These are phyloP conservation scores for Opisthocomus hoazin DNA, from an alignment of 2,113 vertebrate species.

Conservation along the genomic window DNA sequence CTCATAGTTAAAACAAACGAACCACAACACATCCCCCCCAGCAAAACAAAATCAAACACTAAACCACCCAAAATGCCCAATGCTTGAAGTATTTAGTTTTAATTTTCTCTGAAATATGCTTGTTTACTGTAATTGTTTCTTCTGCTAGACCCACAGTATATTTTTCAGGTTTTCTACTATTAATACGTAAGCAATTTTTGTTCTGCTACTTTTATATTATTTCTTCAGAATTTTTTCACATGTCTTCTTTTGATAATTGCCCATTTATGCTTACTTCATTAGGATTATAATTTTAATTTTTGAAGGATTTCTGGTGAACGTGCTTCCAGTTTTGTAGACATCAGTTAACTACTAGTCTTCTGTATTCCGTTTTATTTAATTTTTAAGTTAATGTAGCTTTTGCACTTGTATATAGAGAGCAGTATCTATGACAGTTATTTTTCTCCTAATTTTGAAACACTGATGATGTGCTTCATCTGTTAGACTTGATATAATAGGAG, in stretches of 20 bases:
- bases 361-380: neutral
- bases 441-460: neutral
- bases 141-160: neutral
- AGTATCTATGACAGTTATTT: neutral
- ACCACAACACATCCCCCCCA: neutral
- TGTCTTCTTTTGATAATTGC: neutral
- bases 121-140: neutral
- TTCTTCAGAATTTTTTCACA: neutral
- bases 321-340: neutral
- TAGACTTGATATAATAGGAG: neutral
- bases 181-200: neutral
- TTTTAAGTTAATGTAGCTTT: neutral
- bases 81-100: neutral
- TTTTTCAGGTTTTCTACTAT: neutral
- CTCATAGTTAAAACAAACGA: neutral
- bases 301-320: neutral
- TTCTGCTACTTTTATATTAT: neutral
- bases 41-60: neutral
- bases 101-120: neutral
- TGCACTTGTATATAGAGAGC: neutral
- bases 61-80: neutral
- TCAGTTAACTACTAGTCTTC: neutral
- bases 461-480: neutral
- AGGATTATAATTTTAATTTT: neutral
- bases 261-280: neutral